Evolutionary conservation across 2,888 invertebrate species (phyloP).

Genomic region (Eudasyphora cyanicolor): DNA sequence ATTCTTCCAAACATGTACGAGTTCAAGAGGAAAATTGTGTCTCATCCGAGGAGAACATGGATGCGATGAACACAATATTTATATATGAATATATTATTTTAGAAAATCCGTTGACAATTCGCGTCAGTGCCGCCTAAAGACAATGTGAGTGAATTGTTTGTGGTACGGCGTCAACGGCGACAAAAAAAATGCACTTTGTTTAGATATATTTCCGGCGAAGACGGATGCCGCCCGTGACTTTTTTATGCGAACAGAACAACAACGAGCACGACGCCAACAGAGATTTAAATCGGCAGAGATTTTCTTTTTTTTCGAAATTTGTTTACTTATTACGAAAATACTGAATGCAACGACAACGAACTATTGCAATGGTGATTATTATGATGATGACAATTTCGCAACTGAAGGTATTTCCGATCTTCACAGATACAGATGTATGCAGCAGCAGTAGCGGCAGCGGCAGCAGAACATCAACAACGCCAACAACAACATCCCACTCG

Average conservation of each 20-base stretch:
- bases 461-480: not conserved
- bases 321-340: slow-evolving; percentile 15
- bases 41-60: slow-evolving; percentile 4
- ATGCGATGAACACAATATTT: not conserved
- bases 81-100: not conserved
- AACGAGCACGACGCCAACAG: not conserved
- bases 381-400: slow-evolving; percentile 11
- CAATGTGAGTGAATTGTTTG: not conserved
- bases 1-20: slow-evolving; percentile 13
- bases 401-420: slow-evolving; percentile 48
- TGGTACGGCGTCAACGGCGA: not conserved
- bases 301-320: not conserved
- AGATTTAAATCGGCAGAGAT: not conserved
- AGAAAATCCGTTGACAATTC: slow-evolving; percentile 13
- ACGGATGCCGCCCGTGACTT: not conserved
- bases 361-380: not conserved
- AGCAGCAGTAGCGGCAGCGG: no score
- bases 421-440: not conserved
- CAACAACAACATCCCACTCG: no score
- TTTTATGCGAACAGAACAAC: not conserved
- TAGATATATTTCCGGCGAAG: slow-evolving; percentile 23
- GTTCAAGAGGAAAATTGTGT: slow-evolving; percentile 24
- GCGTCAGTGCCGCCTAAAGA: not conserved
- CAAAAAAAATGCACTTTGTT: slow-evolving; percentile 20
- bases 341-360: not conserved